Evolutionary conservation across 2,113 vertebrate genomes (phyloP), one percentile per base, ranked within the genome.

Genomic region (Tympanuchus pallidicinctus): DNA sequence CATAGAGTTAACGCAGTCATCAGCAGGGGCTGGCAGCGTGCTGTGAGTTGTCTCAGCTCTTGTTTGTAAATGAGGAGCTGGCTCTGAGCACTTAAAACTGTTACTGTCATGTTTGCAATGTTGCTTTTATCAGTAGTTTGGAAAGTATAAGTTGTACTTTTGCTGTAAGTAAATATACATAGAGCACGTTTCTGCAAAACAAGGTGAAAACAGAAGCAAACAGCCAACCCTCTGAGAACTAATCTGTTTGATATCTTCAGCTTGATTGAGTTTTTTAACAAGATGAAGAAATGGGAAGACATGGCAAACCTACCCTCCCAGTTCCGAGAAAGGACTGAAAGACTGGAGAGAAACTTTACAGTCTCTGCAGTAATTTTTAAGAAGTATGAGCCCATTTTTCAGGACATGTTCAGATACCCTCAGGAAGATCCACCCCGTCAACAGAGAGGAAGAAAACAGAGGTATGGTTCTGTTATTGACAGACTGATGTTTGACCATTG

Each of bases 251-350:
- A 6, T 94, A 20, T 92, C 96, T 87, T 60, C 97, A 99, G 99
- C 97, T 97, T 99, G 84, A 98, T 99, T 0, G 99, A 99, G 96
- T 99, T 99, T 95, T 99, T 99, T 86, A 99, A 97, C 96, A 99
- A 99, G 97, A 99, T 99, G 98, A 99, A 98, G 97, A 99, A 99
- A 77, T 99, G 99, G 99, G 98, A 99, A 97, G 99, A 99, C 86
- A 99, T 99, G 99, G 98, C 99, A 86, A 97, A 97, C 84, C 97
- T 99, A 38, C 98, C 98, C 4, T 96, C 97, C 67, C 98, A 99
- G 25, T 99, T 99, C 97, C 96, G 99, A 90, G 98, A 98, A 77
- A 97, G 98, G 89, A 99, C 99, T 1, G 97, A 98, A 86, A 98
- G 98, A 89, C 95, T 99, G 64, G 99, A 99, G 97, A 98, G 99